Evolutionary conservation across 2,797 vertebrate species (phyloP), one percentile per base, ranked within the genome.

Genomic region (Eurystomus glaucurus): DNA sequence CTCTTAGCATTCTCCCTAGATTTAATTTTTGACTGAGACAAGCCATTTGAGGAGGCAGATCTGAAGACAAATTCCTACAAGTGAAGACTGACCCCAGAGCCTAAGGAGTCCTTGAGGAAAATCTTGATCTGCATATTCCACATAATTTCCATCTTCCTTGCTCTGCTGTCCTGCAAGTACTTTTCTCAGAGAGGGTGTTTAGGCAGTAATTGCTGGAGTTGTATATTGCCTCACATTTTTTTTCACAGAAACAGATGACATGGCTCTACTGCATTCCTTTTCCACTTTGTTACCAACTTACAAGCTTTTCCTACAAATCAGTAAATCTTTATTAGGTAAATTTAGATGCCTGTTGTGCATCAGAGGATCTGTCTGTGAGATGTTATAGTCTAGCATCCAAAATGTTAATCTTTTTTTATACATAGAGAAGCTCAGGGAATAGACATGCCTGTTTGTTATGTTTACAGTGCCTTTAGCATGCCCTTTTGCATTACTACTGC

Each of bases 151-250:
- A 33, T 43, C 43, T 88, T 90, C 50, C 46, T 75, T 1, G 0
- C 41, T 55, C 48, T 62, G 31, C 45, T 70, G 60, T 70, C 31
- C 79, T 79, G 39, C 29, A 57, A 65, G 17, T 13, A 20, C 26
- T 72, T 84, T 22, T 29, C 28, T 82, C 62, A 82, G 54, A n/a
- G 50, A 29, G 9, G 18, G 3, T 58, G 10, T n/a, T 55, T 64
- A 33, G 50, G 41, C 17, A 70, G 57, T 52, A 66, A 31, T 21
- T 89, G 11, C 25, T 88, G 16, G n/a, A 51, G 10, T 29, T 79
- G 1, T n/a, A 26, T 1, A 0, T 22, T 31, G 16, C 31, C 26
- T 66, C 0, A 0, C 2, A 0, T 62, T 26, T 71, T 58, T 81
- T 84, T 88, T 29, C 71, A 37, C 31, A 31, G 60, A 65, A 82